Base-by-base conservation (phyloP, 2,113 vertebrate species). In the Ophiodon elongatus region DNA sequence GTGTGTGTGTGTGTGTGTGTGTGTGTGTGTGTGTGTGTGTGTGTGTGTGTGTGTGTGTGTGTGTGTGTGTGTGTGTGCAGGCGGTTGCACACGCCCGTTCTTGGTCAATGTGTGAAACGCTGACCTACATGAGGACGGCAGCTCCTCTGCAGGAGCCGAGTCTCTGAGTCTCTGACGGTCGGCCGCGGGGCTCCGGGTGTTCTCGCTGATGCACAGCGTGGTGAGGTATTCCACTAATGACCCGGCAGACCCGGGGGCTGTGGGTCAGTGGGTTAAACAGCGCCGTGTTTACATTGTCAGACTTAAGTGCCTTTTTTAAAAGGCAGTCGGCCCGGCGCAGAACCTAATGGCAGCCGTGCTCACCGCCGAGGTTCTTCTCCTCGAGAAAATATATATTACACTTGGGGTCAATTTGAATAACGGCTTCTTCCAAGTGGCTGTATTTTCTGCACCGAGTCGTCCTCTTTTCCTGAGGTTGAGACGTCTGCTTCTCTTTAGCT, bases 241-340 rank as follows among this genome's bases (percentile, higher is more conserved):
- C n/a, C n/a, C n/a, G 15, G 9, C 27, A 52, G 27, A 64, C 41
- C 74, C 27, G 1, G 7, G 25, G 64, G 69, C 23, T 63, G n/a
- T 56, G 72, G 68, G 83, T 86, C 78, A 84, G 57, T 80, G 19
- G 74, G 83, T 82, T 85, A 84, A 80, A 66, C 8, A 4, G 59
- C 14, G 75, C 56, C 82, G 25, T 85, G 76, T 76, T 76, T 87
- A 64, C 75, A 57, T 60, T 54, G 39, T 73, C 13, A 39, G 41
- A 35, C 29, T 7, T 4, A 4, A 68, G 54, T 41, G 43, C 50
- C 31, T 79, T 81, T 60, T 54, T 85, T 29, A 54, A 76, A 56
- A 70, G 43, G 68, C 73, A 59, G 59, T 47, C 17, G 37, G 37
- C 65, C 27, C 15, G 7, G 37, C 68, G 1, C 60, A 56, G 27